Percentiles rank a stretch among this genome's conserved stretches.
phyloP scores from a whole-genome alignment of 1,140 invertebrate species.

The Drosophila persimilis region DNA sequence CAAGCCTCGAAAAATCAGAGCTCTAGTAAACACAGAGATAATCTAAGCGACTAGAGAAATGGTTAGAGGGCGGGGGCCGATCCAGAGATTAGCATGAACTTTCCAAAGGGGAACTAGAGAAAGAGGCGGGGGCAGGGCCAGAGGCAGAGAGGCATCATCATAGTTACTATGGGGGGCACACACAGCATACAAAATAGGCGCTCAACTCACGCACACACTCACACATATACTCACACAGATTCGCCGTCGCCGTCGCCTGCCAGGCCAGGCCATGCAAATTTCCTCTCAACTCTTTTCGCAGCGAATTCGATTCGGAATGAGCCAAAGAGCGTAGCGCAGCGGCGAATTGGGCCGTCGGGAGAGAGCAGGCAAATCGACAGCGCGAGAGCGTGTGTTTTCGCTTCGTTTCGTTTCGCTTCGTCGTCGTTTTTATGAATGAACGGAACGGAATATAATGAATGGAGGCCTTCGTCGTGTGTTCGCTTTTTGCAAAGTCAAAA shows the following conservation, averaged over 20 bases:
- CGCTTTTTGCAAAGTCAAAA: slow-evolving; percentile 58
- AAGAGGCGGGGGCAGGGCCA: background rate
- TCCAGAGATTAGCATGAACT: slow-evolving; percentile 62
- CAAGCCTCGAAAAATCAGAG: slow-evolving; percentile 42
- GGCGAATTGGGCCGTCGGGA: background rate
- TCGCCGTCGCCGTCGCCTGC: background rate
- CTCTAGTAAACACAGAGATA: slow-evolving; percentile 41
- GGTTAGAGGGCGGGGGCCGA: slow-evolving; percentile 36
- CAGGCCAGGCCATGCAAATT: slow-evolving; percentile 34
- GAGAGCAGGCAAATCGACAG: too few relatives aligned
- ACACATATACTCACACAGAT: slow-evolving; percentile 24
- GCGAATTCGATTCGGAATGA: slow-evolving; percentile 43
- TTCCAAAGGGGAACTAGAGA: slow-evolving; percentile 54
- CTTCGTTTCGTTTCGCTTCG: slow-evolving; percentile 64
- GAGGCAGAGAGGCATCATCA: slow-evolving; percentile 9
- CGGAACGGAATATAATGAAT: slow-evolving; percentile 73
- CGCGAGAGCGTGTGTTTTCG: slow-evolving; percentile 26
- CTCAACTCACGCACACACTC: slow-evolving; percentile 23
- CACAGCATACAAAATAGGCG: slow-evolving; percentile 47
- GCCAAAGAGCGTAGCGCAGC: background rate
- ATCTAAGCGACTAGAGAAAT: slow-evolving; percentile 33
- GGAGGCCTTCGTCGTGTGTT: slow-evolving; percentile 52
- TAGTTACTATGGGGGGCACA: slow-evolving; percentile 41
- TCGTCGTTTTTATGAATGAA: slow-evolving; percentile 78
- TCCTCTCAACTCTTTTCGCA: slow-evolving; percentile 44